Evolutionary conservation across 2,113 vertebrate species (phyloP), one percentile per base, ranked within the genome.

Genomic region (Charina bottae): DNA sequence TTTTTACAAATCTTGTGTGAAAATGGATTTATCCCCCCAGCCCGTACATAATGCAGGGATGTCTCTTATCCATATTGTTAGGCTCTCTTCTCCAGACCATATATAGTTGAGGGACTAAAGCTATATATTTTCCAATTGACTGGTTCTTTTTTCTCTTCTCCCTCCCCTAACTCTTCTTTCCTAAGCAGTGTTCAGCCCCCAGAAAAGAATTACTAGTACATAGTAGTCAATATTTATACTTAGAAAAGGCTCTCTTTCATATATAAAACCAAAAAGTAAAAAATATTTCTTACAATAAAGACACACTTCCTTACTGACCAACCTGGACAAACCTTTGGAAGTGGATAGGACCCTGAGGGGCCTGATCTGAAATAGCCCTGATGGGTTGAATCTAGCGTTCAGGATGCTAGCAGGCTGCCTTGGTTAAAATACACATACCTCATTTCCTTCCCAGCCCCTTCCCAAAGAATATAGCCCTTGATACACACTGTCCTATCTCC

Each of bases 21-120:
- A 92, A 89, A 83, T 89, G 42, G 89, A 84, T 91, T 88, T 89
- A 96, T 11, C 0, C 54, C 92, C 89, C 89, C 64, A 46, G 15
- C 8, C 4, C 53, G 15, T 78, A 37, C 53, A 24, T 78, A 56
- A 78, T 24, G n/a, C 49, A 90, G 33, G n/a, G 53, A 56, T 83
- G n/a, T 54, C 10, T 23, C 4, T 23, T 54, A 11, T 33, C 53
- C 23, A 59, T 55, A 24, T 56, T 37, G 2, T 33, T 37, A 23
- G 55, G 55, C 33, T 37, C 21, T 4, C 9, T 59, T 37, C 55
- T 87, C 86, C n/a, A 24, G 78, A 23, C 3, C 17, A 46, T 26
- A 2, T 59, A 85, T 53, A 85, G 11, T 85, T 85, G 46, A 85
- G 46, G 42, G 49, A 53, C 83, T 28, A 26, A 53, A 53, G 13